Base-by-base conservation (phyloP, 92 coral and sea anemone species). In the Galaxea fascicularis region DNA sequence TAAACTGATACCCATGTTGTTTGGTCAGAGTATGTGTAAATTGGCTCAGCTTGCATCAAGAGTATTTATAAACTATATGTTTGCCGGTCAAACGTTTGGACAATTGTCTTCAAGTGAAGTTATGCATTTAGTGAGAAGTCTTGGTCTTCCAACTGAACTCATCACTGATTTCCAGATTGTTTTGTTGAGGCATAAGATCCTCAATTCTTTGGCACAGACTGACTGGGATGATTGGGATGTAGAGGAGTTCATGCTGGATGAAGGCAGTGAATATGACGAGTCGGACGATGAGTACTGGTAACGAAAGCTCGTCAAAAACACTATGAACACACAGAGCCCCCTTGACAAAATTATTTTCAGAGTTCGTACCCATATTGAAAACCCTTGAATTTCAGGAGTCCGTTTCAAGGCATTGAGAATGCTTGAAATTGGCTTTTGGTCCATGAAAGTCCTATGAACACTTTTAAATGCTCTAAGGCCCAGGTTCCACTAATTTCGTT, bases 281-380 rank as follows among this genome's bases (percentile, higher is more conserved):
- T 92, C 95, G 4, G 93, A 89, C 39, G 93, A 93, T 26, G 95
- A 94, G 70, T 92, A 88, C 73, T 93, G 97, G 98, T 94, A 85
- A 86, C 62, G 15, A 15, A 11, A 0, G 21, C 1, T 20, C 54
- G 24, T 67, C 21, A 62, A 46, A 46, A 46, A 46, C 0, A 3
- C 58, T n/a, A n/a, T n/a, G n/a, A n/a, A n/a, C n/a, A n/a, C n/a
- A n/a, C n/a, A n/a, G n/a, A n/a, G n/a, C n/a, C n/a, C n/a, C n/a
- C n/a, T n/a, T n/a, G n/a, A n/a, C n/a, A n/a, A n/a, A n/a, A n/a
- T n/a, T n/a, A n/a, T n/a, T n/a, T n/a, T n/a, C n/a, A n/a, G n/a
- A n/a, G n/a, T n/a, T n/a, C n/a, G n/a, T n/a, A n/a, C n/a, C n/a
- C n/a, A n/a, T n/a, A n/a, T n/a, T n/a, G n/a, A n/a, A n/a, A n/a